These are phyloP conservation scores for Drosophila sucinea DNA, from an alignment of 1,140 invertebrate species.

Conservation along the genomic window DNA sequence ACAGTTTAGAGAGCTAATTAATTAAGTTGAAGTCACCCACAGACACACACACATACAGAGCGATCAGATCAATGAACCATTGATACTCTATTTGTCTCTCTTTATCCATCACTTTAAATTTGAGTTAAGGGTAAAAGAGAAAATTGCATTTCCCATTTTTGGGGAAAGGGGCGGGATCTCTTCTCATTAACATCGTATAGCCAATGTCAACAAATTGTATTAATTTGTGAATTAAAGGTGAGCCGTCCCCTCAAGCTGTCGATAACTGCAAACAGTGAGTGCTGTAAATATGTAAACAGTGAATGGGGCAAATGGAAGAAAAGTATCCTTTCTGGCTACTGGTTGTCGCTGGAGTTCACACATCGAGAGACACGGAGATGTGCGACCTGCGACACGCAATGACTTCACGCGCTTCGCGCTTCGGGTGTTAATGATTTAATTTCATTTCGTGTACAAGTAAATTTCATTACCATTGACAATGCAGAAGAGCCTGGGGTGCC, in stretches of 20 bases:
- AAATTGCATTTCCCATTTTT: conserved; percentile 58
- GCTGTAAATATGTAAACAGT: conserved; percentile 5
- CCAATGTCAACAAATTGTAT: conserved; percentile 81
- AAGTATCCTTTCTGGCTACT: conserved; percentile 3
- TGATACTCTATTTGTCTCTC: background rate
- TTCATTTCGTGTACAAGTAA: conserved; percentile 58
- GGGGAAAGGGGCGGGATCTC: conserved; percentile 2
- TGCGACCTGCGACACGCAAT: conserved; percentile 6
- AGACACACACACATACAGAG: conserved; percentile 11
- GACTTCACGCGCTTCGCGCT: conserved; percentile 51
- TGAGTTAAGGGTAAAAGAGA: conserved; percentile 23
- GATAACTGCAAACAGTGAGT: conserved; percentile 9
- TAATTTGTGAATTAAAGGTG: conserved; percentile 32
- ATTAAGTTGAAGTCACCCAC: conserved; percentile 65
- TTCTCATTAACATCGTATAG: conserved; percentile 71
- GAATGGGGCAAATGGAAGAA: conserved; percentile 1
- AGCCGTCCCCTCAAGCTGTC: background rate
- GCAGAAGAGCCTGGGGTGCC: conserved; percentile 7
- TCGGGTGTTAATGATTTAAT: conserved; percentile 66
- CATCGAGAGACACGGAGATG: background rate
- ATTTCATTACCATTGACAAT: conserved; percentile 66
- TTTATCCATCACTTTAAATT: background rate
- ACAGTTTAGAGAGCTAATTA: conserved; percentile 76
- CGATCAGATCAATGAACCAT: conserved; percentile 38
- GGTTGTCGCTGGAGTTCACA: conserved; percentile 6